Evolutionary conservation across 2,113 vertebrate genomes (phyloP), one percentile per base, ranked within the genome.

Genomic region (Sciurus niger): DNA sequence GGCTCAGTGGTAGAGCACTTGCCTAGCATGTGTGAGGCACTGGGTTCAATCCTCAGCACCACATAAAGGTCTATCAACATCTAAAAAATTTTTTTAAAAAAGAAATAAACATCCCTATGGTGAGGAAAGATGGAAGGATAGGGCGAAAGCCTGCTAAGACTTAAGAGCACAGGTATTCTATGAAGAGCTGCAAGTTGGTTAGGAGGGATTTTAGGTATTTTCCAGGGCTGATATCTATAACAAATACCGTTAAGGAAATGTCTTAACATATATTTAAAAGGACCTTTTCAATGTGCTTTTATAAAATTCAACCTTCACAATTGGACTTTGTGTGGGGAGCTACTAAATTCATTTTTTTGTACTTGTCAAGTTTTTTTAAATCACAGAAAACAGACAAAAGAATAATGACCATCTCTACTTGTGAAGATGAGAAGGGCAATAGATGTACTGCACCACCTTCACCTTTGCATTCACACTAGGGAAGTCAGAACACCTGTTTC

Each of bases 221-320:
- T 94, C 89, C 16, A 82, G 37, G 22, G 24, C 51, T 80, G 16
- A 40, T 86, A 37, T 18, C 25, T 67, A 1, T 58, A 32, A 85
- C 40, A 97, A 90, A 83, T 65, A 79, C 84, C 48, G 30, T 87
- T 90, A 79, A 92, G 67, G 30, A 89, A 43, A 28, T 77, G 32
- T 28, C 74, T 73, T 82, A 86, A 73, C 8, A 55, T 89, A 30
- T 84, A 74, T 83, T 86, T 90, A 68, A 76, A 30, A 40, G 32
- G 67, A 70, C 72, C 70, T 78, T 83, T 82, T 22, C 34, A 76
- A 40, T 78, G 53, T 80, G 48, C 48, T 70, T 1, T 40, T 28
- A 65, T 46, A 90, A 65, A 93, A 18, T 40, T 87, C 76, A 84
- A 0, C 43, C 4, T 94, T 79, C 34, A 89, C 18, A 73, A 30